Evolutionary conservation across 1,140 invertebrate species (phyloP).

Genomic region (Pachypeltis micranthus): DNA sequence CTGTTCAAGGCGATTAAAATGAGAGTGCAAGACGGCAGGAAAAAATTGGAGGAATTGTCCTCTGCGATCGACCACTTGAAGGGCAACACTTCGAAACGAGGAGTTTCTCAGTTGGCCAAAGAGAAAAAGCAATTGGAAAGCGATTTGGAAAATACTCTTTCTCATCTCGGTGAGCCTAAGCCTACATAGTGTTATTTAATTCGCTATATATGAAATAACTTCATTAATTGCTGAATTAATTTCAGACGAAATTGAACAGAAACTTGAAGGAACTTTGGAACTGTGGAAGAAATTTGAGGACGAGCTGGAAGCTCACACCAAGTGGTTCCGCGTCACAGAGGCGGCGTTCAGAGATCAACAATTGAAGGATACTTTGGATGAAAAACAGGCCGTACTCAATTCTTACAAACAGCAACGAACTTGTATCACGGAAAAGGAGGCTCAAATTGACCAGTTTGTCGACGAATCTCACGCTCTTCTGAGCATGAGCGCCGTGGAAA

Average conservation of each 20-base stretch:
- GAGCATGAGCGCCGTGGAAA: slow-evolving; percentile 69
- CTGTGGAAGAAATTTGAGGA: slow-evolving; percentile 83
- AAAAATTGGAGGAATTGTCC: slow-evolving; percentile 55
- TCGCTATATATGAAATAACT: no score
- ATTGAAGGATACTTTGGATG: slow-evolving; percentile 61
- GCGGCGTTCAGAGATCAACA: slow-evolving; percentile 71
- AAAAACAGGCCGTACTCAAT: slow-evolving; percentile 67
- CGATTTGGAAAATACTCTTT: no score
- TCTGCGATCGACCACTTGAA: slow-evolving; percentile 53
- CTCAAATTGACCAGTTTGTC: slow-evolving; percentile 73
- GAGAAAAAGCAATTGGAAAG: slow-evolving; percentile 59
- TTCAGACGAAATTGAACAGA: slow-evolving; percentile 46
- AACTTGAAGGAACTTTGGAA: slow-evolving; percentile 57
- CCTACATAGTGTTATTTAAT: no score
- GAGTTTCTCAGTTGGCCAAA: slow-evolving; percentile 55
- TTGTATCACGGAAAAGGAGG: slow-evolving; percentile 59
- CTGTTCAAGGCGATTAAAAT: slow-evolving; percentile 45
- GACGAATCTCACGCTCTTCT: slow-evolving; percentile 79
- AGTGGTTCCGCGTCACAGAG: slow-evolving; percentile 78
- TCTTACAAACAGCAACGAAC: slow-evolving; percentile 61
- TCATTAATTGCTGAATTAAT: no score
- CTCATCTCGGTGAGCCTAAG: no score
- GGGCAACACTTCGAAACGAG: slow-evolving; percentile 70
- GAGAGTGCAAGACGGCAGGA: slow-evolving; percentile 56
- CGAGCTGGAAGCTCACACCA: slow-evolving; percentile 59